phyloP scores from a whole-genome alignment of 2,888 invertebrate species.

The Leptothorax acervorum region DNA sequence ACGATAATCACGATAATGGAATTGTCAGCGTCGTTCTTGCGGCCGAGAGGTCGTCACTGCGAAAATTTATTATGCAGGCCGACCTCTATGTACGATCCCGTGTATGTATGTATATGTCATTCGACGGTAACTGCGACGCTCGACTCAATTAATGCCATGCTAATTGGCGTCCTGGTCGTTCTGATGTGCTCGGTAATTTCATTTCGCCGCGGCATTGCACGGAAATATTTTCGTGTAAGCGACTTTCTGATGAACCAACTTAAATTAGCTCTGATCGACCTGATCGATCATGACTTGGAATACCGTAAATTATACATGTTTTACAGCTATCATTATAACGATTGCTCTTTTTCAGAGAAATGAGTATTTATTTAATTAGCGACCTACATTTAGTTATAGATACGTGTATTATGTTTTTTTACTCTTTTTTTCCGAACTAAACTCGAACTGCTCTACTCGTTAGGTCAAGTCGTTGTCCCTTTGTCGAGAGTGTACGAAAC shows the following conservation, averaged over 20 bases:
- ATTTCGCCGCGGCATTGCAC: constrained; percentile 57
- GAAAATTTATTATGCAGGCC: constrained; percentile 74
- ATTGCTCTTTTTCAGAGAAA: not conserved
- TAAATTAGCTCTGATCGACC: not conserved
- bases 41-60: constrained; percentile 69
- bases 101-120: constrained; percentile 62
- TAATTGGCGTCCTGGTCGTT: constrained; percentile 70
- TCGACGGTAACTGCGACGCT: constrained; percentile 61
- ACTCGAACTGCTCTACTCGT: not conserved
- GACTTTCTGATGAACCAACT: constrained; percentile 33
- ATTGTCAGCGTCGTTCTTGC: constrained; percentile 69
- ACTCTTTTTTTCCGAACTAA: not conserved
- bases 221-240: constrained; percentile 58
- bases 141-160: constrained; percentile 75
- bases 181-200: constrained; percentile 67
- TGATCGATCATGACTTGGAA: not conserved
- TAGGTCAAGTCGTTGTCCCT: constrained; percentile 14
- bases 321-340: not conserved
- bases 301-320: not conserved
- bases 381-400: not conserved
- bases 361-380: not conserved
- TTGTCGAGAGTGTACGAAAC: constrained; percentile 21
- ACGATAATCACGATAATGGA: constrained; percentile 73
- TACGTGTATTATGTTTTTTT: not conserved
- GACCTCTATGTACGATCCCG: constrained; percentile 46